Base-by-base conservation (phyloP, 2,888 invertebrate genomes). In the Penaeus monodon region DNA sequence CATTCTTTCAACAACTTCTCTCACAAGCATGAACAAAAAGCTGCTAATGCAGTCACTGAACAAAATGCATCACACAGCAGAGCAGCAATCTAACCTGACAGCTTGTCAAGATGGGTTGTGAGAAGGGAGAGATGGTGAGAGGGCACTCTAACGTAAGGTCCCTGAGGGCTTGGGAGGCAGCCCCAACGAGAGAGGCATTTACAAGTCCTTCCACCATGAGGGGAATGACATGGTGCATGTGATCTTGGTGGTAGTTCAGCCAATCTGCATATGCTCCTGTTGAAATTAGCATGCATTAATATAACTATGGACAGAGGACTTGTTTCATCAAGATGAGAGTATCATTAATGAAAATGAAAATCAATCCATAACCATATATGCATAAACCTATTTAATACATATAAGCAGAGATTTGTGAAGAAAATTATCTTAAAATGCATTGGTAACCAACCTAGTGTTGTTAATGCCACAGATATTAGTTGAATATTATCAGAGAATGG, bases 141-240 rank as follows among this genome's bases (percentile, higher is more conserved):
- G 95, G 94, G 92, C 97, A 97, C 92, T 97, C 97, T 65, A 96
- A 94, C 64, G 96, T 95, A 68, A 98, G 94, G 91, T 97, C 97
- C 92, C 97, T 96, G 22, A 98, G 93, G 44, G 98, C 97, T 92
- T 97, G 95, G 7, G 97, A 97, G 0, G 97, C 96, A 85, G 96
- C 94, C 8, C 96, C 95, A 0, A 96, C 95, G 89, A 96, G 95
- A 57, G 95, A 94, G 0, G 94, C 93, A 90, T 95, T 94, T 63
- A 93, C 94, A 22, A 97, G 92, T 1, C 96, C 96, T 65, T 93
- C 92, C 27, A 95, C 93, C 6, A 96, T 93, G 38, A 96, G 92
- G n/a, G 95, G 95, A 84, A 96, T 93, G 12, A 95, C 94, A 88
- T 94, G 94, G 49, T 94, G 94, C 90, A 97, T 93, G 92, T 94